Base-by-base conservation (phyloP, 2,113 vertebrate species). In the Pachyramphus minor region DNA sequence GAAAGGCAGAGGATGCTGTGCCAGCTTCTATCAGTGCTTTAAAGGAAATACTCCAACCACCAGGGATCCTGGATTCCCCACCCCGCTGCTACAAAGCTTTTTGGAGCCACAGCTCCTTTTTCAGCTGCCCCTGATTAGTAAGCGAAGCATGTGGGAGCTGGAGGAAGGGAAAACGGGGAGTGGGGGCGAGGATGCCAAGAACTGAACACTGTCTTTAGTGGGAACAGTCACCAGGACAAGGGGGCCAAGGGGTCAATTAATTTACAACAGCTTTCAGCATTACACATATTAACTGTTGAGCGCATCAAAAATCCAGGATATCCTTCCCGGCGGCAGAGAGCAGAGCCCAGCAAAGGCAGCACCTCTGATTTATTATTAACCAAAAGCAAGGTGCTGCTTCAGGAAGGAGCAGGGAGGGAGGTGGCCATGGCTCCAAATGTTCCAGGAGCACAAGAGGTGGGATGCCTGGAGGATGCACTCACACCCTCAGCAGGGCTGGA, bases 211-310 rank as follows among this genome's bases (percentile, higher is more conserved):
- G 87, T 37, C 64, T 93, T 71, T 28, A 94, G 93, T 66, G 66
- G 74, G 73, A 89, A 86, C 77, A 82, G 71, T 68, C 79, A 77
- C 45, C 20, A 27, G 89, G 93, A 95, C 85, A 59, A 85, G 76
- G 74, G 33, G 69, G 90, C 56, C 87, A 45, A 72, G 47, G 44
- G 95, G 84, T 85, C 95, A 97, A 62, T 90, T 84, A 95, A 96
- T 90, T 96, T 94, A 92, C 74, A 92, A 68, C 50, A 69, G 87
- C 45, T 91, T 95, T 93, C 89, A 45, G 78, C 35, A 37, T 13
- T 22, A 76, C 85, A 77, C 58, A 52, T 56, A 71, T 95, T 95
- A 84, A 95, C 45, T 41, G 80, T 47, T 90, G 33, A 88, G 84
- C 14, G 12, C 69, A 74, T 84, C 74, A 93, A 68, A 90, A 77